Evolutionary conservation across 2,888 invertebrate species (phyloP).

Genomic region (Koerneria pararmatus): DNA sequence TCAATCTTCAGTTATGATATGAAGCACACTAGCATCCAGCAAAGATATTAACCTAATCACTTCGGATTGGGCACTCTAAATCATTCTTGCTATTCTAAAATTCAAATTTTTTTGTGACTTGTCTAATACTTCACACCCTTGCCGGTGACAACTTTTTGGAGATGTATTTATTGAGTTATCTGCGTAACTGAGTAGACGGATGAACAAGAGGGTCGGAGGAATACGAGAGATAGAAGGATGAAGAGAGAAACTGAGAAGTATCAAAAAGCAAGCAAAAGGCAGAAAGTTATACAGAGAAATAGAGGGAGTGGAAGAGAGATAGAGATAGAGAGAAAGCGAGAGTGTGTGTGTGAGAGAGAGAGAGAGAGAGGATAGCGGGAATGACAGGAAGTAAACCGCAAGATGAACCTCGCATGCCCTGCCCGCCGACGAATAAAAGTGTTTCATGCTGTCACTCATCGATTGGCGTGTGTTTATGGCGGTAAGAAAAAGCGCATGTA

Average conservation of each 20-base stretch:
- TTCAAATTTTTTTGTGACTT: no score
- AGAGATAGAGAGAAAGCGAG: conserved; percentile 8
- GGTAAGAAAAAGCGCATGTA: neutral
- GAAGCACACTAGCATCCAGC: no score
- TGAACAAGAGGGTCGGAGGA: neutral
- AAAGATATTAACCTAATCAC: no score
- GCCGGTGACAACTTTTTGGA: no score
- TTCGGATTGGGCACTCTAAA: no score
- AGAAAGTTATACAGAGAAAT: neutral
- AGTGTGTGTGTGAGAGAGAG: conserved; percentile 2
- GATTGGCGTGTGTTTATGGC: neutral
- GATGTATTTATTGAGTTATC: no score
- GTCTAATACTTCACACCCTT: no score
- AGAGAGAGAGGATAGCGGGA: neutral
- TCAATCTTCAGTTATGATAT: no score
- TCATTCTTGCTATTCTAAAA: no score
- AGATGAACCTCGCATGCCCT: neutral
- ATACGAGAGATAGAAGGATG: neutral
- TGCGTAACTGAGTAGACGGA: no score
- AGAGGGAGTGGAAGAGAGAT: neutral
- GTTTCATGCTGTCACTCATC: neutral
- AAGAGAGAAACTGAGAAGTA: conserved; percentile 4
- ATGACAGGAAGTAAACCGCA: neutral
- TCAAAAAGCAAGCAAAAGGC: neutral
- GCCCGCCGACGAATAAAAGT: neutral